phyloP scores from a whole-genome alignment of 2,888 invertebrate species.

The Hypselothyrea guttata region DNA sequence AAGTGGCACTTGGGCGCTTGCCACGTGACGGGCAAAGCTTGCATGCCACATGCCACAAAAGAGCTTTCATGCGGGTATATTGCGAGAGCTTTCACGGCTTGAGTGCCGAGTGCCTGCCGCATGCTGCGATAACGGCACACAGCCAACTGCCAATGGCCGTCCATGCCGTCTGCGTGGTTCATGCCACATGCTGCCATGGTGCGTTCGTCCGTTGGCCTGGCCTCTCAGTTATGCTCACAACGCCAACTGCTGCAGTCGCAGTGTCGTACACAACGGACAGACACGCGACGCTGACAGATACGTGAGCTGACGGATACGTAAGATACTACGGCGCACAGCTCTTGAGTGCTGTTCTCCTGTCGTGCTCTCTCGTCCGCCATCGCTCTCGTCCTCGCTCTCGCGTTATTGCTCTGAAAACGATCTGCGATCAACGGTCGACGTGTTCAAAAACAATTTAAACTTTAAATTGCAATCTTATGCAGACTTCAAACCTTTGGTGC shows the following conservation, averaged over 20 bases:
- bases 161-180: slow-evolving; percentile 13
- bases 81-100: slow-evolving; percentile 30
- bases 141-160: slow-evolving; percentile 9
- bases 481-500: not conserved
- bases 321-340: no score
- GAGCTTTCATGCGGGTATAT: slow-evolving; percentile 55
- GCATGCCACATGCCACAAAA: slow-evolving; percentile 42
- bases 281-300: slow-evolving; percentile 18
- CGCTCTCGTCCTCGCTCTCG: no score
- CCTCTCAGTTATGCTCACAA: slow-evolving; percentile 64
- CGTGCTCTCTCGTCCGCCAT: no score
- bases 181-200: slow-evolving; percentile 37
- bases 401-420: no score
- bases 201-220: slow-evolving; percentile 37
- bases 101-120: slow-evolving; percentile 32
- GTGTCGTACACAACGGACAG: slow-evolving; percentile 48
- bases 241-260: slow-evolving; percentile 72
- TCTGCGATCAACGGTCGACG: no score
- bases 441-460: no score
- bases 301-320: no score
- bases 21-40: slow-evolving; percentile 47
- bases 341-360: no score
- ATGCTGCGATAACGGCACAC: slow-evolving; percentile 55
- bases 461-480: not conserved
- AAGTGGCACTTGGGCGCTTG: slow-evolving; percentile 47